Percentiles rank a stretch among this genome's conserved stretches.
Conservation (phyloP, 2,888 invertebrate genomes). For the Nebria brevicollis region DNA sequence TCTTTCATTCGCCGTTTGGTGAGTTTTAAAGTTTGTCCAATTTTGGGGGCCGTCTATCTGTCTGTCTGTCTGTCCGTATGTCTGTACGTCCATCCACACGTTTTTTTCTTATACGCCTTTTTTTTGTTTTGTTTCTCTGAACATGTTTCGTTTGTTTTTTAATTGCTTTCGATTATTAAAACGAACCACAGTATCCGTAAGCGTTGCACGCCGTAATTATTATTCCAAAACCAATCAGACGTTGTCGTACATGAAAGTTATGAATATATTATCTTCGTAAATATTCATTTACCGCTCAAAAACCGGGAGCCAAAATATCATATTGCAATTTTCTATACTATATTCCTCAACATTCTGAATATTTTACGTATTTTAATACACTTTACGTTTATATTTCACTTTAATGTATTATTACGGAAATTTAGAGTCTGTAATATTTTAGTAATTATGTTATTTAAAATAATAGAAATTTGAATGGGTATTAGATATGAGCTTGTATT, state of each 20-base stretch:
- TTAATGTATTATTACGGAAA: no score
- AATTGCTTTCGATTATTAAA: slow-evolving; percentile 3
- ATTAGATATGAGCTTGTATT: no score
- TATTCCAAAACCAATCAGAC: slow-evolving; percentile 58
- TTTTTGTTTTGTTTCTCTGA: neutral
- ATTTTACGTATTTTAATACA: no score
- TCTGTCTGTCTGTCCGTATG: neutral
- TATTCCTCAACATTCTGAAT: neutral
- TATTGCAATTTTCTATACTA: neutral
- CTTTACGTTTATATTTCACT: no score
- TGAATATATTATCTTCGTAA: slow-evolving; percentile 58
- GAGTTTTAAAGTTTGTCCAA: neutral
- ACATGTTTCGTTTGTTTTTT: neutral
- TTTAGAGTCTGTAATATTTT: no score
- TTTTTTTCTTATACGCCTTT: neutral
- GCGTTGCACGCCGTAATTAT: slow-evolving; percentile 48
- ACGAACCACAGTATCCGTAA: slow-evolving; percentile 13
- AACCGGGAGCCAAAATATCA: neutral
- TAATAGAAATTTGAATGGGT: no score
- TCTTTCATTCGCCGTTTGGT: neutral
- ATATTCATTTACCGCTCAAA: slow-evolving; percentile 49
- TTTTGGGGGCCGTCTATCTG: neutral
- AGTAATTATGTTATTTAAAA: no score
- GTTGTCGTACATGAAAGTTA: slow-evolving; percentile 54
- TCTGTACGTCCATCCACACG: neutral